Conservation (phyloP, 2,797 vertebrate species). For the Danio kyathit region DNA sequence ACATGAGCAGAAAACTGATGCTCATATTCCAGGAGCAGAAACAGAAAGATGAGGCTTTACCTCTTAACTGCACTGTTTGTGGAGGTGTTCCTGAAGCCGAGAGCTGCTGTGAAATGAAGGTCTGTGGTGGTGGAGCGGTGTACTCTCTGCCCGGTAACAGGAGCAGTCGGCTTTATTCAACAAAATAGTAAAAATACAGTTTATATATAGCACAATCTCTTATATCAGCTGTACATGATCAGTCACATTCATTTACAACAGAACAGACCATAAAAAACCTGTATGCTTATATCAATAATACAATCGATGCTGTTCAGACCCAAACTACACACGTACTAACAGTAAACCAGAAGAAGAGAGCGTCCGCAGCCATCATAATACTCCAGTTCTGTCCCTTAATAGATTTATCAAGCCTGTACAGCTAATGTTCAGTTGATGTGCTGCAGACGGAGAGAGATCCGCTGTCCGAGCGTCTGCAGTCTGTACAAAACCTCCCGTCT, state of each 20-base stretch:
- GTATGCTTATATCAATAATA: conserved; percentile 71
- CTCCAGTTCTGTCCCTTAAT: conserved; percentile 70
- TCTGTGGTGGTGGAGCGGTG: neutral
- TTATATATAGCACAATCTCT: conserved; percentile 71
- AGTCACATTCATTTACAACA: conserved; percentile 76
- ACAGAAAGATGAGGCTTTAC: too few species aligned
- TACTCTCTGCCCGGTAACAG: conserved; percentile 62
- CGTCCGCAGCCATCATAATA: conserved; percentile 42
- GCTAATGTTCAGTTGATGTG: conserved; percentile 52
- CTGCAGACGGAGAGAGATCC: conserved; percentile 61
- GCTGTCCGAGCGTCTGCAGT: too few species aligned
- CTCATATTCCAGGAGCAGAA: too few species aligned
- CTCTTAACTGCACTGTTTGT: too few species aligned
- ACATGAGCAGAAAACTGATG: too few species aligned
- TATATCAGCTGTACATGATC: conserved; percentile 71
- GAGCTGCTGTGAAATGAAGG: too few species aligned
- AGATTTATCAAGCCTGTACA: conserved; percentile 24
- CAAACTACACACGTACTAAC: conserved; percentile 62
- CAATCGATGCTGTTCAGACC: conserved; percentile 76
- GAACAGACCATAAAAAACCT: conserved; percentile 70
- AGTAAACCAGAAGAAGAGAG: conserved; percentile 58
- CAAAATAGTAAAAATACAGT: conserved; percentile 82
- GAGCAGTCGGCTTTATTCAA: conserved; percentile 71
- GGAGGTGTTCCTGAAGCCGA: too few species aligned
- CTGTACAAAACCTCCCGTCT: conserved; percentile 61